Conservation (phyloP, 2,113 vertebrate genomes). For the Sigmodon hispidus region DNA sequence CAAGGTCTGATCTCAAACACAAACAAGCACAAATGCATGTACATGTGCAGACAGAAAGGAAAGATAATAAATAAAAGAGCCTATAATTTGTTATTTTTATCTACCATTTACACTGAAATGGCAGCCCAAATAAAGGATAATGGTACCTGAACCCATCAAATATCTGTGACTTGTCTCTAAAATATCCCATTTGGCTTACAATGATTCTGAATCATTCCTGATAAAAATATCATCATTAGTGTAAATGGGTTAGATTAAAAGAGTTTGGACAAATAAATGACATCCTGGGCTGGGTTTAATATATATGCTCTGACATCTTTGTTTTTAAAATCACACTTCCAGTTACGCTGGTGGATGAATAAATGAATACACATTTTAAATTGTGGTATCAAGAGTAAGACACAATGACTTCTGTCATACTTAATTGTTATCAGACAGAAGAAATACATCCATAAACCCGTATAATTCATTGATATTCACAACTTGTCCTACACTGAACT, state of each 20-base stretch:
- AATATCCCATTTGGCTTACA: constrained; percentile 36
- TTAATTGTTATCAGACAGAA: constrained; percentile 39
- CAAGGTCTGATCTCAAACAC: constrained; percentile 54
- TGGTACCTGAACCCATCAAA: constrained; percentile 49
- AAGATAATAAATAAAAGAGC: constrained; percentile 51
- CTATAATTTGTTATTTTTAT: constrained; percentile 70
- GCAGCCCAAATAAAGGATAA: constrained; percentile 67
- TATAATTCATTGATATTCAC: neutral
- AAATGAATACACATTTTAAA: neutral
- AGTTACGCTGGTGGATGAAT: constrained; percentile 14
- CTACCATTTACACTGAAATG: constrained; percentile 43
- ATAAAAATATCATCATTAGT: constrained; percentile 53
- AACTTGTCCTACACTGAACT: neutral
- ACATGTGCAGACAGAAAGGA: neutral
- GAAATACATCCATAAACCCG: neutral
- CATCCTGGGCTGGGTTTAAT: constrained; percentile 11
- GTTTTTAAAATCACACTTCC: constrained; percentile 58
- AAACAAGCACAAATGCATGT: neutral
- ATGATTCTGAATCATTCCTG: constrained; percentile 32
- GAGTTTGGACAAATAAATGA: constrained; percentile 66
- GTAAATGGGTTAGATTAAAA: constrained; percentile 72
- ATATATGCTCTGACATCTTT: neutral
- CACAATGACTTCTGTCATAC: neutral
- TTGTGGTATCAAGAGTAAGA: neutral
- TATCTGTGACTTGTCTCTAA: constrained; percentile 54